Evolutionary conservation across 2,888 invertebrate species (phyloP).

Genomic region (Parnassius orleans): DNA sequence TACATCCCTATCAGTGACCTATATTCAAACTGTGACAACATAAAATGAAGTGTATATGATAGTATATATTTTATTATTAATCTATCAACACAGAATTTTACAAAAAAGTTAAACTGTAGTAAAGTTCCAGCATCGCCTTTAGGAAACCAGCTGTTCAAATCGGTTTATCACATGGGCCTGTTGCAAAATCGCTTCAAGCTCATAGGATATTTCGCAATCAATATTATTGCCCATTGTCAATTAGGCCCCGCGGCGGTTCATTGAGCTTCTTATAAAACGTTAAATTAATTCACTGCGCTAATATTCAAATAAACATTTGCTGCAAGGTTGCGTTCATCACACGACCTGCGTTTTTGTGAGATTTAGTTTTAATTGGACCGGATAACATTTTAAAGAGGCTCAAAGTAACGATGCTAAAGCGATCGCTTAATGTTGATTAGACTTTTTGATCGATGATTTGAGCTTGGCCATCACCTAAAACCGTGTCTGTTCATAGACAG

Average conservation of each 20-base stretch:
- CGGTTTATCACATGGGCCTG: slow-evolving; percentile 6
- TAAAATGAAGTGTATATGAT: too few species aligned
- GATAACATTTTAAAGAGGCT: slow-evolving; percentile 36
- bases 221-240: slow-evolving; percentile 41
- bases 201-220: slow-evolving; percentile 30
- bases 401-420: slow-evolving; percentile 35
- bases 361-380: slow-evolving; percentile 39
- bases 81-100: too few species aligned
- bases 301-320: slow-evolving; percentile 43
- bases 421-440: slow-evolving; percentile 45
- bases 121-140: neutral
- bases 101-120: neutral
- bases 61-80: too few species aligned
- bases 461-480: slow-evolving; percentile 41
- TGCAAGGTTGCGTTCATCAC: slow-evolving; percentile 45
- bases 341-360: slow-evolving; percentile 35
- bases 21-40: too few species aligned
- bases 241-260: slow-evolving; percentile 41
- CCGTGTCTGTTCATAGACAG: neutral
- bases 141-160: neutral
- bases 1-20: too few species aligned
- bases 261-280: slow-evolving; percentile 38
- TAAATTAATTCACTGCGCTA: slow-evolving; percentile 39
- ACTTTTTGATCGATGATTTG: slow-evolving; percentile 40
- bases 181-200: slow-evolving; percentile 14